Base-by-base conservation (phyloP, 1,140 invertebrate genomes). In the Adoxophyes honmai region DNA sequence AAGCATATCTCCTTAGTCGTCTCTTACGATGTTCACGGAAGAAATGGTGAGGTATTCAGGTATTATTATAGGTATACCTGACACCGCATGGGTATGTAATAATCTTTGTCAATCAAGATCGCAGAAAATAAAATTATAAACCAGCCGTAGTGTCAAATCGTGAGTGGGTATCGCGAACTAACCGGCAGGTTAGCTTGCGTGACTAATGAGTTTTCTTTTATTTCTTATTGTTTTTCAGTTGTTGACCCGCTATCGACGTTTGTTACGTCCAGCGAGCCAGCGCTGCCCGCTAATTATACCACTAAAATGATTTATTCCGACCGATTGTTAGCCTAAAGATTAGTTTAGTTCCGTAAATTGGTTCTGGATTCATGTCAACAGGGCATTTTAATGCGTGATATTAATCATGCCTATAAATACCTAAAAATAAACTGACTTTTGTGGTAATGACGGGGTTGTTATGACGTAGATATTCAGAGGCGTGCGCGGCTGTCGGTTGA, bases 181-280 rank as follows among this genome's bases (percentile, higher is more conserved):
- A 1, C 15, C 14, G 39, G 36, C 44, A 42, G 60, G 61, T 60
- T 70, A 34, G 73, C 55, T 83, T 69, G 78, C 80, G 80, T 83
- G 80, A 81, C 80, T 81, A 81, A 81, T 79, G 78, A 81, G 63
- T 75, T 81, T 83, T 79, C 66, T 81, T 74, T 65, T 73, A 76
- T 75, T 81, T 84, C 81, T 84, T 78, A 84, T 84, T 84, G 77
- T 84, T 81, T 84, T 84, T 76, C 68, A 81, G 76, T 70, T 78
- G 76, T 81, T 84, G 78, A 81, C 81, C 81, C 77, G 62, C 72
- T 73, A 81, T 83, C 70, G 78, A 81, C 74, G 70, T 78, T 67
- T 62, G 70, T 55, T 61, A 57, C 42, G 60, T 59, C 60, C 64
- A 56, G 57, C 60, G 60, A 55, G 57, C 34, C 62, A 57, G 56